A percentile compares a stretch with the other conserved stretches of the same genome.
phyloP scores from a whole-genome alignment of 2,113 vertebrate species.

The Columba livia region DNA sequence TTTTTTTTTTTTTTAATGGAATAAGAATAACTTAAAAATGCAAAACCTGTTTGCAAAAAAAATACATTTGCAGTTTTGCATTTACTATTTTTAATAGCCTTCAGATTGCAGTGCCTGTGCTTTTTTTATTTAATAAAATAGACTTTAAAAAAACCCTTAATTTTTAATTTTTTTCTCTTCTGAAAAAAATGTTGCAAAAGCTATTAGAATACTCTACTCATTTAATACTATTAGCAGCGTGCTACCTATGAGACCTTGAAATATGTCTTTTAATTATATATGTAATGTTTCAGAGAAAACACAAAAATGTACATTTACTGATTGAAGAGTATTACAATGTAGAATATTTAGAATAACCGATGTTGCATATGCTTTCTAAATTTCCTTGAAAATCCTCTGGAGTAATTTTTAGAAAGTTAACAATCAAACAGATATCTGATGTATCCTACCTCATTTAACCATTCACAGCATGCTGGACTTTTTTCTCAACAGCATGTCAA shows the following conservation, averaged over 20 bases:
- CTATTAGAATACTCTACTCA: neutral
- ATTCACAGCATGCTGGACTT: neutral
- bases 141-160: too few species aligned
- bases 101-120: neutral
- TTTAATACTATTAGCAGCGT: neutral
- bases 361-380: neutral
- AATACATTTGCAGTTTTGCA: fast-evolving
- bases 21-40: neutral
- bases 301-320: neutral
- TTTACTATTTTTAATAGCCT: neutral
- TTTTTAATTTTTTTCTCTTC: neutral
- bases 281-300: neutral
- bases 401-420: neutral
- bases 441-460: neutral
- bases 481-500: conserved; percentile 23
- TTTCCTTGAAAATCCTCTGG: neutral
- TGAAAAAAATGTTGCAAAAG: neutral
- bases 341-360: neutral
- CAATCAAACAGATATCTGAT: neutral
- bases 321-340: neutral
- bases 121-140: neutral
- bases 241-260: neutral
- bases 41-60: neutral
- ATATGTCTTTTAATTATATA: neutral
- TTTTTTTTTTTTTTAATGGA: neutral